Evolutionary conservation across 1,140 invertebrate genomes (phyloP).

Genomic region (Rhopalosiphum padi): DNA sequence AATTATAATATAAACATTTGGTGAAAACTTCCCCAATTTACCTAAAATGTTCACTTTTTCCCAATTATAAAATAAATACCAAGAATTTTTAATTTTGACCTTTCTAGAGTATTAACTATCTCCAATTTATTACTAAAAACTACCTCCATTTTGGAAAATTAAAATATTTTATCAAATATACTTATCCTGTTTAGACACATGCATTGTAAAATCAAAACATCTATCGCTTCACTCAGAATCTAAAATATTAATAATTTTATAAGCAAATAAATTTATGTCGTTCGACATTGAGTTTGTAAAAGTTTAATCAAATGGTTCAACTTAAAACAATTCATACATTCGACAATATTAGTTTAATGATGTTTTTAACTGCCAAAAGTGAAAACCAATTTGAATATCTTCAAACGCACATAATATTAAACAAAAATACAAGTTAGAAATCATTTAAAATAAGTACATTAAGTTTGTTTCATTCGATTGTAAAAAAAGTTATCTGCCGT

Average conservation of each 20-base stretch:
- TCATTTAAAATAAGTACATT: background rate
- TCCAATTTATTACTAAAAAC: too few species aligned
- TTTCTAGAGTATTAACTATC: too few species aligned
- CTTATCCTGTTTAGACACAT: too few species aligned
- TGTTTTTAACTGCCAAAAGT: background rate
- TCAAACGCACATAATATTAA: background rate
- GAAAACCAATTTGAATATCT: background rate
- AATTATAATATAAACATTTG: too few species aligned
- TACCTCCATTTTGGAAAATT: too few species aligned
- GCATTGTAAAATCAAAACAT: too few species aligned
- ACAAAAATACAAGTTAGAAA: background rate
- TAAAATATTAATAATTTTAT: background rate
- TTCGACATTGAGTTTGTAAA: background rate
- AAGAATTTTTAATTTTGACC: too few species aligned
- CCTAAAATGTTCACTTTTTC: too few species aligned
- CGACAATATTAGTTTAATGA: background rate
- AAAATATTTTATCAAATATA: too few species aligned
- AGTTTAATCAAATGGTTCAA: background rate
- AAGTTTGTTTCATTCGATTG: background rate
- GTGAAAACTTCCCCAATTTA: too few species aligned
- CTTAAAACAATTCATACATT: background rate
- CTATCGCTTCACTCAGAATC: too few species aligned
- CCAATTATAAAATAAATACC: too few species aligned
- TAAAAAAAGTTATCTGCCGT: background rate
- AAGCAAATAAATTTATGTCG: background rate